Percentiles rank a stretch among this genome's conserved stretches.
Evolutionary conservation across 2,888 invertebrate genomes (phyloP).

Genomic region (Tetragonisca angustula): DNA sequence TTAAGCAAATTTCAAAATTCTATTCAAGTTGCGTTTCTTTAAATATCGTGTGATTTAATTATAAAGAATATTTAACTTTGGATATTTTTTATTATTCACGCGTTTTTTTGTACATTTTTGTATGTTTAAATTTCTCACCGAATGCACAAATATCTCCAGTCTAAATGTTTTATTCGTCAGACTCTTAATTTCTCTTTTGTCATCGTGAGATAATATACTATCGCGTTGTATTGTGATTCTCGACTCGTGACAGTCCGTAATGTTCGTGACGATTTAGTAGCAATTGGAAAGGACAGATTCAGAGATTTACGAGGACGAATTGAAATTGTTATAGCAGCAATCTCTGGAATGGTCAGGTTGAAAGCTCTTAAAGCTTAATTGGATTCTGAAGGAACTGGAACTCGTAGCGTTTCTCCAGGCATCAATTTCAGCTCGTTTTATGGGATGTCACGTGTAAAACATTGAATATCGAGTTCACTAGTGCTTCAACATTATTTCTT

Average conservation of each 20-base stretch:
- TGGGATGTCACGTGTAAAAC: constrained; percentile 55
- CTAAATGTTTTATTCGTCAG: background rate
- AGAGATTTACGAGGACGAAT: constrained; percentile 31
- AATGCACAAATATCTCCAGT: background rate
- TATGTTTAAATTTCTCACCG: background rate
- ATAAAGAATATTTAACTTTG: background rate
- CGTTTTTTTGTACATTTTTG: too few relatives aligned
- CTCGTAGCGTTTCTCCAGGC: constrained; percentile 46
- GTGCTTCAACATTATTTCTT: constrained; percentile 14
- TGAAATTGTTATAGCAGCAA: constrained; percentile 57
- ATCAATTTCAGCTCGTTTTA: constrained; percentile 53
- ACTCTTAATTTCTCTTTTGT: background rate
- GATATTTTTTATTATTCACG: background rate
- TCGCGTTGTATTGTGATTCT: background rate
- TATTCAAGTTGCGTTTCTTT: too few relatives aligned
- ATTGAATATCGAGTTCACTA: constrained; percentile 34
- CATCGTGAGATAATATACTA: background rate
- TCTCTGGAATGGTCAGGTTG: constrained; percentile 53
- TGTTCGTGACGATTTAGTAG: background rate
- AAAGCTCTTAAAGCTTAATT: constrained; percentile 64
- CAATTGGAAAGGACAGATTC: constrained; percentile 34
- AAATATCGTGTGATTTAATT: too few relatives aligned
- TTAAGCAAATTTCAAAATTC: too few relatives aligned
- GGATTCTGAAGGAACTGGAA: constrained; percentile 52
- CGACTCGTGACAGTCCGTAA: background rate